Evolutionary conservation across 2,797 vertebrate genomes (phyloP), one percentile per base, ranked within the genome.

Genomic region (Rhabdomys pumilio): DNA sequence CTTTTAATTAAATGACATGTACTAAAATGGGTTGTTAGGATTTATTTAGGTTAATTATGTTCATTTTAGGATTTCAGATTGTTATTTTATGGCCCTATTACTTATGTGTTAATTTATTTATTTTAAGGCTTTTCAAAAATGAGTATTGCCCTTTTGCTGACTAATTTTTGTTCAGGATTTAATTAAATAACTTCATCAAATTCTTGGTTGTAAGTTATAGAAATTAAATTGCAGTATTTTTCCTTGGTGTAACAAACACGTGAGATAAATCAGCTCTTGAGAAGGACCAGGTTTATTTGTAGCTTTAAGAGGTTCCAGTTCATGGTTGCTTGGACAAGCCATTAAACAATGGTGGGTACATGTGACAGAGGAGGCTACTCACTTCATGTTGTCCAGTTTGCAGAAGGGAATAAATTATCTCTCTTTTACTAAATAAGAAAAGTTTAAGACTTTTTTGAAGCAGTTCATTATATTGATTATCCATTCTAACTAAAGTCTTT

Each of bases 11-110:
- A 89, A 47, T 90, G n/a, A 6, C 31, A 63, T 34, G 55, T 77
- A 72, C 73, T 92, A 91, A 93, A 93, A 73, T 94, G 65, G n/a
- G 55, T 90, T 79, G n/a, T 57, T 95, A 90, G 50, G 61, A 20
- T 87, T 83, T 79, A 75, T 87, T 90, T 97, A 41, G 90, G 75
- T 65, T 63, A 80, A 50, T 93, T 87, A 69, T 53, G 19, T 87
- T 96, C 44, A 59, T 95, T 93, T 92, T 86, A 94, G 77, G 41
- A 75, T 95, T 93, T 96, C 24, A 87, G 15, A 88, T 80, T 93
- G 90, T 96, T 84, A 29, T 29, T 93, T 92, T 86, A 93, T 44
- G 29, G 12, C 88, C 26, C 50, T 95, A 69, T 50, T 94, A 84
- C 17, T 91, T 85, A 93, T 55, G 29, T 31, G 79, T 61, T 92